A percentile compares a stretch with the other conserved stretches of the same genome.
Conservation (phyloP, 2,888 invertebrate genomes). For the Rhagium mordax region DNA sequence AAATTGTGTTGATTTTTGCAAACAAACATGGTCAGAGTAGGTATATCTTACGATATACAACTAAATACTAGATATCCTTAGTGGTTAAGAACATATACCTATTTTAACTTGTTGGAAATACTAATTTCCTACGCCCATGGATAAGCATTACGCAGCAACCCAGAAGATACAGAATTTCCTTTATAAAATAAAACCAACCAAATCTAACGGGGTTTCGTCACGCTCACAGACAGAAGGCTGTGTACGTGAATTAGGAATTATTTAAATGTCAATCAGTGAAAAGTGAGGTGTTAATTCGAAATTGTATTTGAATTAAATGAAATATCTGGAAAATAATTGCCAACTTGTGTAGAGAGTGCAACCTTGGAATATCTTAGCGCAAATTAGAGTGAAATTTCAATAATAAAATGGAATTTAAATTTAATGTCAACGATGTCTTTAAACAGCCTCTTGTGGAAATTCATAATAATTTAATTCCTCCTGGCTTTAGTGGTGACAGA, state of each 20-base stretch:
- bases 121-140: not conserved
- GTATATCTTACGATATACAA: too few relatives aligned
- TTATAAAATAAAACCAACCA: constrained; percentile 42
- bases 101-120: not conserved
- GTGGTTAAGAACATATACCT: too few relatives aligned
- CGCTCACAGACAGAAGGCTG: constrained; percentile 51
- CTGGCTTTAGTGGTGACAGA: constrained; percentile 73
- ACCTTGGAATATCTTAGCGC: constrained; percentile 27
- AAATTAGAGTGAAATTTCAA: constrained; percentile 21
- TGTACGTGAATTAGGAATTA: constrained; percentile 47
- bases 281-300: constrained; percentile 36
- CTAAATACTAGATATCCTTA: too few relatives aligned
- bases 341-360: not conserved
- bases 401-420: constrained; percentile 72
- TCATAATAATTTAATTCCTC: constrained; percentile 71
- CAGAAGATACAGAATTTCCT: constrained; percentile 32
- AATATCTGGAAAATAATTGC: not conserved
- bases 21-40: too few relatives aligned
- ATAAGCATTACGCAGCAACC: constrained; percentile 25
- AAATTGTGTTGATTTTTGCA: too few relatives aligned
- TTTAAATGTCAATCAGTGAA: constrained; percentile 46
- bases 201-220: constrained; percentile 59
- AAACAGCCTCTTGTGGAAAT: constrained; percentile 72
- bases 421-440: constrained; percentile 72
- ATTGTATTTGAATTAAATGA: constrained; percentile 21